Base-by-base conservation (phyloP, 2,888 invertebrate species). In the Synergus laeviventris region DNA sequence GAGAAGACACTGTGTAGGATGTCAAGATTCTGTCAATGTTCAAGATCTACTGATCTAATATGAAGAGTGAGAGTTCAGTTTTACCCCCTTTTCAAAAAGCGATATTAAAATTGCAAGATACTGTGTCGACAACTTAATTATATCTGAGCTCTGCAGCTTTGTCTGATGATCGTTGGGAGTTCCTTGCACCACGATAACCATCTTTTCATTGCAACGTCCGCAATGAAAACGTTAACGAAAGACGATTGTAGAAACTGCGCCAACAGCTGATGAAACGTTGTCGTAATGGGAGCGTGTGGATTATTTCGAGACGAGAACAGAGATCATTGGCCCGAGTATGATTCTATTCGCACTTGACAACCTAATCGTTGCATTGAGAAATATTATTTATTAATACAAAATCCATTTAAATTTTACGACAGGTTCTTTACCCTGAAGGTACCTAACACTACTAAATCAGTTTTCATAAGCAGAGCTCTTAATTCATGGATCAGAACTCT, bases 201-300 rank as follows among this genome's bases (percentile, higher is more conserved):
- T 76, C 77, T 74, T 70, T 70, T 61, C 60, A 54, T 21, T 61
- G 61, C 39, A 73, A 49, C 56, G 60, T 75, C 45, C 61, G 74
- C 54, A 66, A n/a, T n/a, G n/a, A n/a, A n/a, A n/a, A n/a, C 42
- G 62, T 80, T 61, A 61, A 73, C 80, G 77, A 70, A 66, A 66
- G 24, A 59, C 74, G 64, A 49, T 70, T 56, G 66, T 76, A 64
- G 73, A 76, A 24, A n/a, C 49, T 49, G 70, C 70, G 80, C 80
- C 80, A 81, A 77, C 78, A 79, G 75, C 78, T 81, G 81, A 81
- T 78, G 81, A 81, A 81, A 81, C 75, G 66, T 79, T 12, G 74
- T 79, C 16, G 74, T 78, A 81, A 81, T 81, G 78, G 73, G 81
- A 81, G 64, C 81, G 73, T 70, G 74, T 12, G 75, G 74, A 81